Evolutionary conservation across 2,113 vertebrate species (phyloP), one percentile per base, ranked within the genome.

Genomic region (Bombycilla garrulus): DNA sequence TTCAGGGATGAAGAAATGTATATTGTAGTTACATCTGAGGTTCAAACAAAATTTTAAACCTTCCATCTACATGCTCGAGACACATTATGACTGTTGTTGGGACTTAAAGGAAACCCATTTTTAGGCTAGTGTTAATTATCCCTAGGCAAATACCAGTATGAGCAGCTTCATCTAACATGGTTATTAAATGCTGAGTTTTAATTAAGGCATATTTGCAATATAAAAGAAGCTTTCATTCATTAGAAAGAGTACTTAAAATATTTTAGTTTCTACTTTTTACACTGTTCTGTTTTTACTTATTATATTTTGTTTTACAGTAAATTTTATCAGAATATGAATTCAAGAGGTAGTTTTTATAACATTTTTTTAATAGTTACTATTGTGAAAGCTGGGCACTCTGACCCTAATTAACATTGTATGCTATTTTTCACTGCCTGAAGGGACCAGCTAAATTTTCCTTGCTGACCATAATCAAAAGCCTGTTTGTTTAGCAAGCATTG

Each of bases 181-280:
- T 92, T 88, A 96, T 95, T 94, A 95, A 95, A 88, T 92, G 45
- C 78, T 88, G 81, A 50, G 89, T 96, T 97, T 83, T 96, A 97
- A 97, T 97, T 97, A 96, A 94, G 92, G 91, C 31, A 12, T 57
- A 96, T 96, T 98, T 96, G 71, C 58, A 96, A 81, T 97, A 91
- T 92, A 93, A 97, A 97, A 94, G 40, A 38, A 93, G 20, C 25
- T 96, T 97, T 97, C 61, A 91, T 92, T 48, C 81, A 19, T 86
- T 38, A 70, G 88, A 96, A 93, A 77, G 35, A 51, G 86, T 90
- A 11, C 26, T 88, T 66, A 92, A 96, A 94, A 81, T 86, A 74
- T 94, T 94, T 95, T 81, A 76, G 71, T 90, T 85, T 72, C 29
- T 61, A 44, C 28, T 88, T 88, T 91, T 86, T 94, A 2, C 33